Base-by-base conservation (phyloP, 2,888 invertebrate genomes). In the Phymatocera aterrima region DNA sequence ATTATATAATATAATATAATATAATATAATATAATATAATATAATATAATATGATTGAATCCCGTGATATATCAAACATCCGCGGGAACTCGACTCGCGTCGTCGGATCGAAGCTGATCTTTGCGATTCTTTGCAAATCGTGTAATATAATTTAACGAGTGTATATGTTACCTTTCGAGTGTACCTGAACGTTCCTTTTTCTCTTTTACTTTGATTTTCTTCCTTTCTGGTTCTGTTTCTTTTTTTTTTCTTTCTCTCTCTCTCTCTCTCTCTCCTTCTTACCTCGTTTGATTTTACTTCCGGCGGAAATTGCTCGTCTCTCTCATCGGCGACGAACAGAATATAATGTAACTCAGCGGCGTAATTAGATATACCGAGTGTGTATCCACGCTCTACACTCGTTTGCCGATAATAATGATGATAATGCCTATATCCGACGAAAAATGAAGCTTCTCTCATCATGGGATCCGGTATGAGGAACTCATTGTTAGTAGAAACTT, bases 111-210 rank as follows among this genome's bases (percentile, higher is more conserved):
- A n/a, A n/a, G n/a, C n/a, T n/a, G n/a, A n/a, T 57, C 57, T 57
- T 57, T 57, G 15, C 28, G 57, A 57, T 57, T 57, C n/a, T n/a
- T n/a, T n/a, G n/a, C 57, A 57, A 57, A 57, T 57, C 57, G 28
- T 57, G 57, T 57, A 57, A 57, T 57, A 57, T 57, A 57, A 57
- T 57, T 57, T 57, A 57, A 57, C 57, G 57, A 57, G 57, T 57
- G 24, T 51, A 51, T 21, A 51, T n/a, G n/a, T n/a, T n/a, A n/a
- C n/a, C 21, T 28, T 24, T 57, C 28, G 57, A 57, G 57, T 57
- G 57, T 57, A 57, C 57, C 57, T 57, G 57, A 57, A 57, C 12
- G 28, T 57, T 57, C 15, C 28, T 28, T n/a, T 21, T 18, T 4
- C 10, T 28, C 15, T 28, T 2, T 37, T 61, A 3, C 6, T 24